Evolutionary conservation across 2,113 vertebrate species (phyloP), one percentile per base, ranked within the genome.

Genomic region (Sylvilagus bachmani): DNA sequence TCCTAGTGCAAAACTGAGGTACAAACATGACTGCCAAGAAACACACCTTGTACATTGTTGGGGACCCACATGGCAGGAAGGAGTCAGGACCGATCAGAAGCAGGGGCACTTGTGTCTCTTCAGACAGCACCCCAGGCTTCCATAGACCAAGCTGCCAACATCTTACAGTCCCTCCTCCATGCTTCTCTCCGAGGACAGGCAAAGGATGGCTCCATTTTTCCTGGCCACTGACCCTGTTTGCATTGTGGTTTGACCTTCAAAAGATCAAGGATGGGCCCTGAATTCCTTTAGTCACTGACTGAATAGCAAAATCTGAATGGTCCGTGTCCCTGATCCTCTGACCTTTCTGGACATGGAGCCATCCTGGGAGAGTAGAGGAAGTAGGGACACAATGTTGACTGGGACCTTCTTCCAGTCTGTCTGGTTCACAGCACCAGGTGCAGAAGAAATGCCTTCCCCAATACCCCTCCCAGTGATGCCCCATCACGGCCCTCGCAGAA

Each of bases 181-280:
- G 9, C 29, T 79, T 58, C n/a, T 13, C 8, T 14, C 24, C 17
- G 11, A 75, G 4, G 14, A 10, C 75, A 55, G 66, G 7, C 62
- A 36, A 8, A 25, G 12, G 49, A 14, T 0, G 0, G 16, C 12
- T 2, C 0, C 0, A 1, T 17, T 66, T 49, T 64, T 75, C 29
- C 31, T 58, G 49, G 36, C 4, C 33, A 16, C 33, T 6, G 36
- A 6, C 17, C 12, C 4, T 2, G 17, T 13, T 31, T 27, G 70
- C 33, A 9, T 6, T 17, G 1, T 6, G 1, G 21, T 29, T 38
- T 29, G 13, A 5, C 21, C 3, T 0, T 0, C 22, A 69, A 36
- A 80, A 10, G 31, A 27, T 12, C 31, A 1, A 0, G 44, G 61
- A 6, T n/a, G n/a, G 31, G 25, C 11, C 36, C 31, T 55, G 44